Evolutionary conservation across 2,888 invertebrate species (phyloP).

Genomic region (Cephus nigrinus): DNA sequence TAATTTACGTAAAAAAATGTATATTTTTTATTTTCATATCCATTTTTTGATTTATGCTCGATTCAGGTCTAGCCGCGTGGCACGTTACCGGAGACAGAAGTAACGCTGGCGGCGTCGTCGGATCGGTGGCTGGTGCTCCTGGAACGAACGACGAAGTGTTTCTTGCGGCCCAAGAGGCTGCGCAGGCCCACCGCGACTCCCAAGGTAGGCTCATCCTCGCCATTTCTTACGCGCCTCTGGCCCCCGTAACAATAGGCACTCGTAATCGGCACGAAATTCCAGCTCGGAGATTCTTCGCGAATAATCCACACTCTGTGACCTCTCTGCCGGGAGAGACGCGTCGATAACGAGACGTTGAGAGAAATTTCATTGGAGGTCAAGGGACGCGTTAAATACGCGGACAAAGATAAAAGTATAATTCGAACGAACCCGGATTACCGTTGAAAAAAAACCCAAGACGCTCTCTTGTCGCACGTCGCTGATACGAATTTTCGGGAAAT

Average conservation of each 20-base stretch:
- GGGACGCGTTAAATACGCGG: background rate
- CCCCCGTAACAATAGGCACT: constrained; percentile 61
- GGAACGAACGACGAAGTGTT: constrained; percentile 79
- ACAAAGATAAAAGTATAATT: background rate
- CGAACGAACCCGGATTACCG: background rate
- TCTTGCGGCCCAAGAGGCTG: constrained; percentile 84
- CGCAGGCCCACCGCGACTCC: constrained; percentile 84
- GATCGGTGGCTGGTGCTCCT: constrained; percentile 57
- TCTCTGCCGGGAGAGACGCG: too few relatives aligned
- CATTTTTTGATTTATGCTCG: constrained; percentile 8
- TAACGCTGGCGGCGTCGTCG: constrained; percentile 69
- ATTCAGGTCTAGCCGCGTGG: constrained; percentile 84
- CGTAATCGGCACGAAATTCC: constrained; percentile 12
- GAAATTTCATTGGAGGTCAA: too few relatives aligned
- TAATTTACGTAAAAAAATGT: background rate
- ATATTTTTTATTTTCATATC: background rate
- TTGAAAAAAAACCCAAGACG: background rate
- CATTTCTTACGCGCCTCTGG: constrained; percentile 53
- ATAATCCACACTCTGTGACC: background rate
- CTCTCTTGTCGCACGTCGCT: background rate
- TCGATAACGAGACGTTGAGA: too few relatives aligned
- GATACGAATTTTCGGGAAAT: background rate
- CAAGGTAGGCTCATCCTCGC: constrained; percentile 83
- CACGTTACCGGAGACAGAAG: constrained; percentile 83
- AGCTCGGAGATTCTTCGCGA: background rate